These are phyloP conservation scores for Napeogenes sylphis DNA, from an alignment of 2,888 invertebrate species.

Conservation along the genomic window DNA sequence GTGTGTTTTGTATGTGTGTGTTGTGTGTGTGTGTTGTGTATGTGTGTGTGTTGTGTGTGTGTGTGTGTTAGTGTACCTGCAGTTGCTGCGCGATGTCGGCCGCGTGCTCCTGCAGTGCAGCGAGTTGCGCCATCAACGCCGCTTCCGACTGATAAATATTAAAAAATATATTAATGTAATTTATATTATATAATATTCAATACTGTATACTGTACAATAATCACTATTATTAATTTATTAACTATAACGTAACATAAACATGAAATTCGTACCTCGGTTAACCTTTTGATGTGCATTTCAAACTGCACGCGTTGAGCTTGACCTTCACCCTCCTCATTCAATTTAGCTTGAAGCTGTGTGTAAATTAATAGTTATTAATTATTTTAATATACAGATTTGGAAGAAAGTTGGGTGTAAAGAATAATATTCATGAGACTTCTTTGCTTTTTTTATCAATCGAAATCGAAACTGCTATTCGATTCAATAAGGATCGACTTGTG, in stretches of 20 bases:
- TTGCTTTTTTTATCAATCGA: too few species aligned
- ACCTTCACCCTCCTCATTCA: slow-evolving; percentile 70
- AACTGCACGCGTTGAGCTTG: slow-evolving; percentile 81
- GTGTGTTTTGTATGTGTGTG: neutral
- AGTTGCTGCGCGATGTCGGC: slow-evolving; percentile 74
- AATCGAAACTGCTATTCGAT: too few species aligned
- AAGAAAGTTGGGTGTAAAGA: too few species aligned
- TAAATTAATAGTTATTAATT: neutral
- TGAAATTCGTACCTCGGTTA: slow-evolving; percentile 68
- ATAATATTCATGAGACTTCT: too few species aligned
- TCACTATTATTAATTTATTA: too few species aligned
- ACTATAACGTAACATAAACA: too few species aligned
- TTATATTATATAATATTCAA: neutral
- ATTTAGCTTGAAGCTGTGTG: slow-evolving; percentile 76
- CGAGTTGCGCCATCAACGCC: slow-evolving; percentile 61
- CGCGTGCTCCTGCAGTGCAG: slow-evolving; percentile 68
- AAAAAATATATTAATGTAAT: slow-evolving; percentile 3
- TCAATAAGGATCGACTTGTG: too few species aligned
- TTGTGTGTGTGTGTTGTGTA: too few species aligned
- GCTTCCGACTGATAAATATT: slow-evolving; percentile 49
- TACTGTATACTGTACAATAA: too few species aligned
- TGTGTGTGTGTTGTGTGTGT: too few species aligned
- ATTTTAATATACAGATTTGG: too few species aligned
- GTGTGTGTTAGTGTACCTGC: slow-evolving; percentile 41
- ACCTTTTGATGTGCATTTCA: slow-evolving; percentile 80